Conservation (phyloP, 2,888 invertebrate species). For the Nycteola revayana region DNA sequence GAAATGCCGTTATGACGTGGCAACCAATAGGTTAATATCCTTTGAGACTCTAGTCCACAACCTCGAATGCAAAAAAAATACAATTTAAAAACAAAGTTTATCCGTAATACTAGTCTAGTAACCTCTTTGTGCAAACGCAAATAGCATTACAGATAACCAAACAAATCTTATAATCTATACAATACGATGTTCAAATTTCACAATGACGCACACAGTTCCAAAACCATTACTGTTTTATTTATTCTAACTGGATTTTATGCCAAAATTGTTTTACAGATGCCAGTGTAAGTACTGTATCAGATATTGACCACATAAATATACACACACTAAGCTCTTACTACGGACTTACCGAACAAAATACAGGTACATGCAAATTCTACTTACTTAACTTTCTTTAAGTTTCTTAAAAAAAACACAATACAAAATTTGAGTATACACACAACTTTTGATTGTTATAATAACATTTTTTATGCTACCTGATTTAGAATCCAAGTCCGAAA, state of each 20-base stretch:
- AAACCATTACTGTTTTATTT: not conserved
- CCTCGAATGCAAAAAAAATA: too few relatives aligned
- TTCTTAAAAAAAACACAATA: conserved; percentile 5
- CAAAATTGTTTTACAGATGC: conserved; percentile 11
- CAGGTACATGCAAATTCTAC: conserved; percentile 19
- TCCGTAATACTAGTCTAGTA: too few relatives aligned
- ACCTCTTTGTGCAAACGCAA: too few relatives aligned
- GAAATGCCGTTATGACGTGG: too few relatives aligned
- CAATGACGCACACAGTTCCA: conserved; percentile 1
- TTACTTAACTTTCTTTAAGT: not conserved
- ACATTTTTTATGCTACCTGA: conserved; percentile 41
- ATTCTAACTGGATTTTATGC: conserved; percentile 2
- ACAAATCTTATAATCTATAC: too few relatives aligned
- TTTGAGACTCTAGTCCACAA: too few relatives aligned
- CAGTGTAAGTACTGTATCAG: conserved; percentile 15
- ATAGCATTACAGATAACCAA: too few relatives aligned
- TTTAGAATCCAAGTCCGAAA: conserved; percentile 60
- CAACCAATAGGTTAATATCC: too few relatives aligned
- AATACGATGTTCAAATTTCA: too few relatives aligned
- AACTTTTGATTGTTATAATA: conserved; percentile 13
- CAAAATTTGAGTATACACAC: conserved; percentile 6
- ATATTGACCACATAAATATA: not conserved
- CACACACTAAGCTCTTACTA: too few relatives aligned
- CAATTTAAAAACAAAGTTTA: too few relatives aligned
- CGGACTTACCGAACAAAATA: conserved; percentile 3